Percentiles rank a stretch among this genome's conserved stretches.
Conservation (phyloP, 2,888 invertebrate species). For the Pocota personata region DNA sequence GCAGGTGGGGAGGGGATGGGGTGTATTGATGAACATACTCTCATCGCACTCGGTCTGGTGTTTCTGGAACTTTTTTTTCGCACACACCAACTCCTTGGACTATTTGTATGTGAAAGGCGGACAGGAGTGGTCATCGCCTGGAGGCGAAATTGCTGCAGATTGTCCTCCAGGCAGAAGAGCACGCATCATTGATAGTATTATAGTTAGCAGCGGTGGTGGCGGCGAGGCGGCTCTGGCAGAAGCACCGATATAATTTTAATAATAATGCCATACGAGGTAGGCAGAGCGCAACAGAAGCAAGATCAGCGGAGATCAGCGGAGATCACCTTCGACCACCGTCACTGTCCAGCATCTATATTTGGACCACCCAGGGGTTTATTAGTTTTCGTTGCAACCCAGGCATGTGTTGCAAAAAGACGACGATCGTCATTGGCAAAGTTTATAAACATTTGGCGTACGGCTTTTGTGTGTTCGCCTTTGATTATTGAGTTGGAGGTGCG, state of each 20-base stretch:
- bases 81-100: constrained; percentile 24
- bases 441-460: constrained; percentile 48
- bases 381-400: constrained; percentile 47
- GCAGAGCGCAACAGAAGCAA: constrained; percentile 25
- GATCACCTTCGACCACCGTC: constrained; percentile 31
- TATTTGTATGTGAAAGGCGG: constrained; percentile 35
- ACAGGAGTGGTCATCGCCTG: constrained; percentile 56
- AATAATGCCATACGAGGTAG: constrained; percentile 48
- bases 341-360: constrained; percentile 38
- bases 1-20: constrained; percentile 10
- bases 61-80: constrained; percentile 10
- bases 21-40: constrained; percentile 41
- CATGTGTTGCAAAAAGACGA: constrained; percentile 41
- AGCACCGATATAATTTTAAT: constrained; percentile 64
- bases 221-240: constrained; percentile 33
- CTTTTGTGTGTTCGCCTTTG: constrained; percentile 39
- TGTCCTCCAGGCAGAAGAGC: constrained; percentile 63
- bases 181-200: constrained; percentile 49
- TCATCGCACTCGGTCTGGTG: constrained; percentile 42
- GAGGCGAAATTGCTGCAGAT: constrained; percentile 40
- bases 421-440: constrained; percentile 31
- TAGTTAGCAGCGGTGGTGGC: constrained; percentile 20
- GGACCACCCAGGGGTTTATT: constrained; percentile 70
- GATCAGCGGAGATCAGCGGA: constrained; percentile 29
- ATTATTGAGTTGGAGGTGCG: not conserved